Conservation (phyloP, 2,888 invertebrate species). For the Eupithecia exiguata region DNA sequence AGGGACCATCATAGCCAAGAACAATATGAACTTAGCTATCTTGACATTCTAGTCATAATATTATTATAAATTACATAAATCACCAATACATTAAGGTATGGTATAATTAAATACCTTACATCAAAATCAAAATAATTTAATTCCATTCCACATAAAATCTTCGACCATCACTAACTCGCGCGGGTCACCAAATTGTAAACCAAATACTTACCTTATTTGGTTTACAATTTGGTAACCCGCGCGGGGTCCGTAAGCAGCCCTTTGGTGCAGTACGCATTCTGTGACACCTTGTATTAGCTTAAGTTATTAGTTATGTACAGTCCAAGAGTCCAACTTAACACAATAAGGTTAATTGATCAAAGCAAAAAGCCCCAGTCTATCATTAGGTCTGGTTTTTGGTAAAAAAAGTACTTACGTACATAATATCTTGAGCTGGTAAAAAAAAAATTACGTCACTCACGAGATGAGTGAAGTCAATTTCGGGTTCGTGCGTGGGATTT, state of each 20-base stretch:
- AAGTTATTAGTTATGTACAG: background rate
- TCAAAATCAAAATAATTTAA: background rate
- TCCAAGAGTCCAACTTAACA: background rate
- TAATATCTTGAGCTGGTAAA: background rate
- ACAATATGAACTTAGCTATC: background rate
- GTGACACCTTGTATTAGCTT: background rate
- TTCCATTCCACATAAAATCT: background rate
- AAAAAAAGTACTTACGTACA: slow-evolving; percentile 6
- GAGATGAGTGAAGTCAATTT: slow-evolving; percentile 11
- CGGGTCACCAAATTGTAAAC: too few relatives aligned
- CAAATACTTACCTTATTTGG: too few relatives aligned
- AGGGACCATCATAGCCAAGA: background rate
- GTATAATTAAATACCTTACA: background rate
- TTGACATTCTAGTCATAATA: background rate
- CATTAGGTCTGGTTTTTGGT: slow-evolving; percentile 15
- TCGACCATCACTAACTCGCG: background rate
- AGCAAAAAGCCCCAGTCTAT: slow-evolving; percentile 16
- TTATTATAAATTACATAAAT: background rate
- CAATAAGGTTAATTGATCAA: slow-evolving; percentile 13
- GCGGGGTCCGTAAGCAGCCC: background rate
- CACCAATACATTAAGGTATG: background rate
- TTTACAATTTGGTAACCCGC: background rate
- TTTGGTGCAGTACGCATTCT: background rate
- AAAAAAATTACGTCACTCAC: slow-evolving; percentile 20
- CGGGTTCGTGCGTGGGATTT: background rate